Conservation (phyloP, 64 coral and sea anemone species). For the Dendrophyllia cribrosa region DNA sequence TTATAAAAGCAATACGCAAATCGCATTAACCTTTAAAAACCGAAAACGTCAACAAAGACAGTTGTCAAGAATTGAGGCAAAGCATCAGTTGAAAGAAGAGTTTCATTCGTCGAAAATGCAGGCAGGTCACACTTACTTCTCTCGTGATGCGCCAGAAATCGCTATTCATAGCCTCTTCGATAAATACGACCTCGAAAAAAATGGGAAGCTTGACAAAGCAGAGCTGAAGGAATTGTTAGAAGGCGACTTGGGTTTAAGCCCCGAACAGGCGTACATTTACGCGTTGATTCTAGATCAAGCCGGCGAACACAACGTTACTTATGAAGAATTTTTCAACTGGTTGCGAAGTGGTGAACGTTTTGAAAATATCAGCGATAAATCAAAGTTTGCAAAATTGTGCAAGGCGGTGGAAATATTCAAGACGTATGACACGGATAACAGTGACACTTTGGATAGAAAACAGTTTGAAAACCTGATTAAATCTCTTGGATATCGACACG, state of each 20-base stretch:
- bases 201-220: conserved; percentile 50
- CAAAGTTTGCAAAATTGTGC: conserved; percentile 61
- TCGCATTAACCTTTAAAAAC: not conserved
- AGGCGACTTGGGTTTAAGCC: conserved; percentile 76
- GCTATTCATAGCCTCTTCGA: conserved; percentile 83
- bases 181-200: conserved; percentile 73
- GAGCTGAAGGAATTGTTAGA: conserved; percentile 73
- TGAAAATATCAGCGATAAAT: conserved; percentile 71
- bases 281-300: conserved; percentile 79
- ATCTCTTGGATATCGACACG: conserved; percentile 54
- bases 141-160: conserved; percentile 60
- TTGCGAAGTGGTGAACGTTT: conserved; percentile 86
- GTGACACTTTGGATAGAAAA: conserved; percentile 44
- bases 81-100: not conserved
- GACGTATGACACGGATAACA: conserved; percentile 66
- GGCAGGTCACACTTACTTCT: conserved; percentile 72
- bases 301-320: conserved; percentile 65
- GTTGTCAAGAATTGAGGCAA: not conserved
- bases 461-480: conserved; percentile 63
- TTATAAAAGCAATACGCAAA: not conserved
- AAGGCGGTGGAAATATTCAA: conserved; percentile 75
- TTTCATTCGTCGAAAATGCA: conserved; percentile 51
- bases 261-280: conserved; percentile 66
- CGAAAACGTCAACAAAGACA: not conserved
- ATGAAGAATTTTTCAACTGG: conserved; percentile 90